Conservation (phyloP, 2,797 vertebrate genomes). For the Darevskia nairensis region DNA sequence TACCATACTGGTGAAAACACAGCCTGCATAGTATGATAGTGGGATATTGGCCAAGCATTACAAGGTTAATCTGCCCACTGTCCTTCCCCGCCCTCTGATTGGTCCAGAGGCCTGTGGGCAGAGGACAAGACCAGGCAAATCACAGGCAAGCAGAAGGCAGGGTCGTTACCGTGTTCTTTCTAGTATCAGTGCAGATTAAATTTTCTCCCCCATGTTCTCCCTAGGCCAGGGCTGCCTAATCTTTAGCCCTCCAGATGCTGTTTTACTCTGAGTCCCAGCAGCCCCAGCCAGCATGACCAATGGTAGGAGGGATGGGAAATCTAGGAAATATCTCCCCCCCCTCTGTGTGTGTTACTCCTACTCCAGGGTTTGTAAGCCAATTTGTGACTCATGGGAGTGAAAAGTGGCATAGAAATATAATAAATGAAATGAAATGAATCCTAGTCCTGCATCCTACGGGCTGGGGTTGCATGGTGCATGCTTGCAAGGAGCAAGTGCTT, state of each 20-base stretch:
- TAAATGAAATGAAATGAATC: too few relatives aligned
- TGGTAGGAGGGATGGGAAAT: too few relatives aligned
- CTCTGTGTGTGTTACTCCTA: too few relatives aligned
- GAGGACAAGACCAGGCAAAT: not conserved
- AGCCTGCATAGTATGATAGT: not conserved
- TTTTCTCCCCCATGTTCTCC: not conserved
- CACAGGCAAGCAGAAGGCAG: not conserved
- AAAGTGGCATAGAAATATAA: too few relatives aligned
- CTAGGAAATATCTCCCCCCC: too few relatives aligned
- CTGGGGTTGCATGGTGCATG: too few relatives aligned
- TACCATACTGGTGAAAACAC: not conserved
- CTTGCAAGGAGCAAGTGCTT: not conserved
- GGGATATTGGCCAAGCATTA: not conserved
- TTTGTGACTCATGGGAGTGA: too few relatives aligned
- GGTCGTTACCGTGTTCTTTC: not conserved
- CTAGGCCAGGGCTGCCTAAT: not conserved
- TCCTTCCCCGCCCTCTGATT: conserved; percentile 4
- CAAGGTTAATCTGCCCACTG: not conserved
- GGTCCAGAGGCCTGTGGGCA: conserved; percentile 10
- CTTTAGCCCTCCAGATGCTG: not conserved
- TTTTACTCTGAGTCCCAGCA: too few relatives aligned
- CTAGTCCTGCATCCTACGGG: too few relatives aligned
- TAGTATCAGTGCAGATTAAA: not conserved
- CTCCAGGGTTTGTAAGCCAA: too few relatives aligned
- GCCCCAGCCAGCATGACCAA: too few relatives aligned